Conservation (phyloP, 1,140 invertebrate species). For the Bombus fervidus region DNA sequence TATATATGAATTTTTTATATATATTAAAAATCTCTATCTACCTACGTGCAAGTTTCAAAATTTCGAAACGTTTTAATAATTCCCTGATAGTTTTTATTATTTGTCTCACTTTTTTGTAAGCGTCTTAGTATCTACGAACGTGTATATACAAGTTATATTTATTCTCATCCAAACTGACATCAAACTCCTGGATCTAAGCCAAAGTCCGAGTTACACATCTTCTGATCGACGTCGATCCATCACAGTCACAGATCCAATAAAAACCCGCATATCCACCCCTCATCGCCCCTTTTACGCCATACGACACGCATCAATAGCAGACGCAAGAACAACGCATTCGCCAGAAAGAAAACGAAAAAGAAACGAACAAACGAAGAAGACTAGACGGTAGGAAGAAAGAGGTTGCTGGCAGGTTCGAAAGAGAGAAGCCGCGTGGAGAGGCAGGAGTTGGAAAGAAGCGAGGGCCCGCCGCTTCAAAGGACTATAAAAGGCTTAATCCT, state of each 20-base stretch:
- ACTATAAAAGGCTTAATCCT: constrained; percentile 73
- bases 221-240: not conserved
- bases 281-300: not conserved
- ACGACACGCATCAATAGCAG: not conserved
- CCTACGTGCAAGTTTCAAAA: no score
- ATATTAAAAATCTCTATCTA: no score
- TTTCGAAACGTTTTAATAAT: no score
- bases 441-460: constrained; percentile 11
- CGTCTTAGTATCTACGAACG: no score
- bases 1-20: no score
- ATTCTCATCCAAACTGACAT: no score
- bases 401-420: not conserved
- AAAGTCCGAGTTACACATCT: no score
- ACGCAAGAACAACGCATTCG: not conserved
- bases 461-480: constrained; percentile 54
- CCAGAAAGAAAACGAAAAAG: not conserved
- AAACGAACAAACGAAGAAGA: not conserved
- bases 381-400: constrained; percentile 15
- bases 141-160: no score
- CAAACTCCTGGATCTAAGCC: no score
- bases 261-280: not conserved
- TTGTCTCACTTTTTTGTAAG: no score
- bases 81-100: no score
- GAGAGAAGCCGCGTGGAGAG: constrained; percentile 15
- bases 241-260: not conserved